Evolutionary conservation across 35 echinoderm and acorn worm genomes (phyloP).

Genomic region (Ptychodera flava): DNA sequence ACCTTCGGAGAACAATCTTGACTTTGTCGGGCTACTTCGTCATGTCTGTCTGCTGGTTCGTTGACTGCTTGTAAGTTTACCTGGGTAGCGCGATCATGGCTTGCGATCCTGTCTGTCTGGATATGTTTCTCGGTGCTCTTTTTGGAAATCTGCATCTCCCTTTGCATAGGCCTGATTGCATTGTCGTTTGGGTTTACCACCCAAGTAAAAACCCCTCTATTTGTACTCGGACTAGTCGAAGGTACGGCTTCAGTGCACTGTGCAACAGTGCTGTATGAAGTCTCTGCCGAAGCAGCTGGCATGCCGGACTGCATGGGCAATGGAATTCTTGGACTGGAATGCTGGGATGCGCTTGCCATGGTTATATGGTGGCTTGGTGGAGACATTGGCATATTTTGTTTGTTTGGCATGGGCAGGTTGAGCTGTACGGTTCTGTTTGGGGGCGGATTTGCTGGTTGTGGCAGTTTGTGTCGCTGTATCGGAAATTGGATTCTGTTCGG

Average conservation of each 20-base stretch:
- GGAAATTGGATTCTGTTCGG: not conserved
- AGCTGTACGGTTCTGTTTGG: not conserved
- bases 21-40: not conserved
- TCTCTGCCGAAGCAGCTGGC: too few relatives aligned
- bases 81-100: not conserved
- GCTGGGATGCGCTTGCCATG: not conserved
- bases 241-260: too few relatives aligned
- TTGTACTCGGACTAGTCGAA: too few relatives aligned
- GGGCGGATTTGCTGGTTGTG: not conserved
- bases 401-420: not conserved
- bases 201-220: not conserved
- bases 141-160: not conserved
- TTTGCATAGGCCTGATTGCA: not conserved
- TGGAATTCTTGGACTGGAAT: too few relatives aligned
- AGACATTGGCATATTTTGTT: not conserved
- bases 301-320: too few relatives aligned
- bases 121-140: not conserved
- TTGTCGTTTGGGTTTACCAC: not conserved
- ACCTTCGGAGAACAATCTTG: too few relatives aligned
- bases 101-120: not conserved
- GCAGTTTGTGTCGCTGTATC: not conserved
- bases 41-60: not conserved
- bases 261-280: too few relatives aligned
- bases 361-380: not conserved
- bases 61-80: not conserved